phyloP scores from a whole-genome alignment of 2,113 vertebrate species.

The Calyptommatus sinebrachiatus region DNA sequence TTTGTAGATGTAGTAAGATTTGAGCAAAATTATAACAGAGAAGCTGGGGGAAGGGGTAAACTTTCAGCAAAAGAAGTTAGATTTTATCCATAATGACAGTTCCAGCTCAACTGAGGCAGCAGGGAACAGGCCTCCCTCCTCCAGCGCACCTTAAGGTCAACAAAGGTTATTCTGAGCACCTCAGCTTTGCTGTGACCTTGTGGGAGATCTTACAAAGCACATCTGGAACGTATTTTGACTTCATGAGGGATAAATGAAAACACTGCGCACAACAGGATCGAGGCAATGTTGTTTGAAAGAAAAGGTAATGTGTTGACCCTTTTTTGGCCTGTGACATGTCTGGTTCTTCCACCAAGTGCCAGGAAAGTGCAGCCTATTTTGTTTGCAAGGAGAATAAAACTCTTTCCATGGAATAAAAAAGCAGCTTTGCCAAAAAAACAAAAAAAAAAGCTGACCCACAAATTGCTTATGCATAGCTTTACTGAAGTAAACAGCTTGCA shows the following conservation, averaged over 20 bases:
- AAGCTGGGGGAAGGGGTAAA: not conserved
- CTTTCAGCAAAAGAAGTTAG: not conserved
- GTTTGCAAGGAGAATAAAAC: constrained; percentile 35
- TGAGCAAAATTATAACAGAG: constrained; percentile 19
- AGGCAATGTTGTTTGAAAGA: constrained; percentile 37
- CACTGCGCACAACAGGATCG: constrained; percentile 50
- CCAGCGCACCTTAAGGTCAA: constrained; percentile 58
- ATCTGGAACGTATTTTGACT: constrained; percentile 72
- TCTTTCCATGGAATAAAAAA: constrained; percentile 32
- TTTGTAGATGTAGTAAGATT: not conserved
- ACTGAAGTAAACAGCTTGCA: not conserved
- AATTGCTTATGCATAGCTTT: not conserved
- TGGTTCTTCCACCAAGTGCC: constrained; percentile 47
- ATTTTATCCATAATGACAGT: constrained; percentile 51
- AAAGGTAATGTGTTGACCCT: constrained; percentile 54
- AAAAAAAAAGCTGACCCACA: too few relatives aligned
- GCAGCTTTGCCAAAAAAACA: not conserved
- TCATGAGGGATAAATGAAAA: constrained; percentile 68
- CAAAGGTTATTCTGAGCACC: constrained; percentile 58
- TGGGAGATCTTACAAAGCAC: constrained; percentile 57
- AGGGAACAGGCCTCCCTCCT: constrained; percentile 36
- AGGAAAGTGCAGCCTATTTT: constrained; percentile 36
- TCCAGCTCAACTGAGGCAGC: constrained; percentile 6
- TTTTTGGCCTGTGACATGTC: constrained; percentile 44
- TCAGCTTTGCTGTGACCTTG: constrained; percentile 66